Percentiles rank a stretch among this genome's conserved stretches.
These are phyloP conservation scores for Cheiracanthium punctorium DNA, from an alignment of 2,888 invertebrate species.

Conservation along the genomic window DNA sequence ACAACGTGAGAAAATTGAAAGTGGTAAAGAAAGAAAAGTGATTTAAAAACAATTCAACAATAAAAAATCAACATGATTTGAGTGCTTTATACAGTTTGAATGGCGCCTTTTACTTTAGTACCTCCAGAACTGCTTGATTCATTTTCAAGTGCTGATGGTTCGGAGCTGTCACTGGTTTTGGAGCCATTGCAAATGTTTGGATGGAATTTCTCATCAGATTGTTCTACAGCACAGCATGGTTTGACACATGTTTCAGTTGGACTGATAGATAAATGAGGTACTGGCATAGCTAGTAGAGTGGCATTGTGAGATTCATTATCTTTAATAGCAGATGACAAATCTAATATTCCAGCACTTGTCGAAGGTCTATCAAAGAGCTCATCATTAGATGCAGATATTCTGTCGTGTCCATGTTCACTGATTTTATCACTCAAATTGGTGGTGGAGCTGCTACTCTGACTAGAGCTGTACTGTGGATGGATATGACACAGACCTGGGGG, in stretches of 20 bases:
- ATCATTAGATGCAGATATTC: conserved; percentile 32
- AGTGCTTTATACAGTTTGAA: conserved; percentile 60
- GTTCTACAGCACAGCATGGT: conserved; percentile 65
- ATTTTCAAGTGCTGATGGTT: background rate
- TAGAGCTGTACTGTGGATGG: conserved; percentile 35
- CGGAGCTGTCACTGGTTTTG: background rate
- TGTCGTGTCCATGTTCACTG: background rate
- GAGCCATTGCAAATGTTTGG: background rate
- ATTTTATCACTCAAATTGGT: conserved; percentile 42
- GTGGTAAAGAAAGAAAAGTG: background rate
- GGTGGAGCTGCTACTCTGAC: conserved; percentile 31
- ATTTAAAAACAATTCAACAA: background rate
- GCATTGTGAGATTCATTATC: background rate
- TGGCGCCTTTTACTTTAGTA: conserved; percentile 65
- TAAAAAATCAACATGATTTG: background rate
- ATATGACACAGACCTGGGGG: conserved; percentile 66
- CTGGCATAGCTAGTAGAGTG: background rate
- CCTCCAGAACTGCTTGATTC: background rate
- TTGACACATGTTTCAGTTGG: conserved; percentile 54
- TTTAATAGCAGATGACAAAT: background rate
- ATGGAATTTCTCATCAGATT: conserved; percentile 52
- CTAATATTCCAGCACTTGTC: background rate
- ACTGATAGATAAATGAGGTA: conserved; percentile 20
- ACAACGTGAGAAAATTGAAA: background rate
- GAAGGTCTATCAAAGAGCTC: conserved; percentile 34